Evolutionary conservation across 2,113 vertebrate species (phyloP), one percentile per base, ranked within the genome.

Genomic region (Malaclemys terrapin): DNA sequence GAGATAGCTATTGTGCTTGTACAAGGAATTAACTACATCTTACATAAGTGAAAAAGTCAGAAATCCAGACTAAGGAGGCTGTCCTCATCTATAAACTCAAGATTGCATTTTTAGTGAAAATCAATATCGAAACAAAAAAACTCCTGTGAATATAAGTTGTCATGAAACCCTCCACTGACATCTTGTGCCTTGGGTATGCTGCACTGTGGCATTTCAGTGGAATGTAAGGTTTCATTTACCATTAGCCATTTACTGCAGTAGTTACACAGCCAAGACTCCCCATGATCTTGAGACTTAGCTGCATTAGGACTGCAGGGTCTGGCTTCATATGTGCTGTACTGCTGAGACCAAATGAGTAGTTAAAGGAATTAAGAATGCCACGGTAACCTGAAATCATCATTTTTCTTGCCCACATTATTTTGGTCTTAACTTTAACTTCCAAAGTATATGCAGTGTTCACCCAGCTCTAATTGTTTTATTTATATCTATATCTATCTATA

Each of bases 191-290:
- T 89, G 82, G 4, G 16, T 78, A 25, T 45, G 24, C 42, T 47
- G 12, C 12, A 14, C 45, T 47, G 4, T 78, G 75, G 11, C 38
- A 16, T 35, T 72, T 38, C 9, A 24, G n/a, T 2, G 87, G 13
- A 2, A 75, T 94, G 80, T 82, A 62, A 93, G 79, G 10, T 42
- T 89, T 95, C 95, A 49, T 91, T 88, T 90, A 52, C 22, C 69
- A 52, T 19, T 80, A 62, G 57, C 38, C 45, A 90, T 4, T 56
- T 83, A 79, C 89, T 80, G 42, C 1, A 0, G 2, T 89, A 62
- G 76, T 91, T 94, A 89, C 24, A 91, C n/a, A 90, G 8, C 14
- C 24, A 85, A 52, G 0, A 1, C 3, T 2, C 0, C 16, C 2
- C 0, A 79, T 6, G 4, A 82, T 53, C 82, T 82, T 38, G n/a